Percentiles rank a stretch among this genome's conserved stretches.
phyloP scores from a whole-genome alignment of 2,888 invertebrate species.

The Strigamia transsilvanica region DNA sequence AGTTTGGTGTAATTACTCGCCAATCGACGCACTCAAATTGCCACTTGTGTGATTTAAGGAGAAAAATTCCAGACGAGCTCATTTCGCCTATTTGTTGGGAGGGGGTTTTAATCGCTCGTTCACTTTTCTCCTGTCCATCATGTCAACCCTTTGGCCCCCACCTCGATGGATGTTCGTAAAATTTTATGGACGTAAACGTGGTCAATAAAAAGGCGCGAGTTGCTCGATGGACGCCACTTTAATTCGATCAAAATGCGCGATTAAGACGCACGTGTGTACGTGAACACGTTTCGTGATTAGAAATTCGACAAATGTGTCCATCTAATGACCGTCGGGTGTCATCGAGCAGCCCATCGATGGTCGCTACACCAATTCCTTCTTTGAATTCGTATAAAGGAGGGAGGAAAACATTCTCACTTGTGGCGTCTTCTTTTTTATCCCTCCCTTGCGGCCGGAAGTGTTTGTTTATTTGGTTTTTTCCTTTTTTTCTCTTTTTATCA shows the following conservation, averaged over 20 bases:
- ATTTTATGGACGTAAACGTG: conserved; percentile 30
- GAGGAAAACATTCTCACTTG: conserved; percentile 30
- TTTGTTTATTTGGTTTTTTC: conserved; percentile 14
- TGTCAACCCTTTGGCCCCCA: conserved; percentile 20
- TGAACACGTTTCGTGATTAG: conserved; percentile 6
- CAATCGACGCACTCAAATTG: conserved; percentile 46
- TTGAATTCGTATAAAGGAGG: conserved; percentile 26
- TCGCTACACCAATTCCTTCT: conserved; percentile 21
- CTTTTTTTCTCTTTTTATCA: background rate
- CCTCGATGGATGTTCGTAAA: conserved; percentile 30
- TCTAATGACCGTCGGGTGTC: conserved; percentile 30
- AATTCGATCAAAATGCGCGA: conserved; percentile 30
- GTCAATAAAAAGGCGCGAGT: conserved; percentile 30
- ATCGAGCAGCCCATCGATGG: conserved; percentile 21
- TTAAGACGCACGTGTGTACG: conserved; percentile 21
- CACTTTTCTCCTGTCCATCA: conserved; percentile 16
- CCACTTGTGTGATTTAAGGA: conserved; percentile 50
- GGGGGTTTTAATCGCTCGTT: conserved; percentile 23
- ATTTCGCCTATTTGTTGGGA: background rate
- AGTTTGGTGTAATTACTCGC: conserved; percentile 50
- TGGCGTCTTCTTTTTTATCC: conserved; percentile 18
- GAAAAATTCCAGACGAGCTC: conserved; percentile 42
- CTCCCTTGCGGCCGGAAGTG: conserved; percentile 30
- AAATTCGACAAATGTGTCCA: conserved; percentile 30
- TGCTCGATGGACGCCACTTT: conserved; percentile 21